phyloP scores from a whole-genome alignment of 2,888 invertebrate genomes.

The Unio pictorum region DNA sequence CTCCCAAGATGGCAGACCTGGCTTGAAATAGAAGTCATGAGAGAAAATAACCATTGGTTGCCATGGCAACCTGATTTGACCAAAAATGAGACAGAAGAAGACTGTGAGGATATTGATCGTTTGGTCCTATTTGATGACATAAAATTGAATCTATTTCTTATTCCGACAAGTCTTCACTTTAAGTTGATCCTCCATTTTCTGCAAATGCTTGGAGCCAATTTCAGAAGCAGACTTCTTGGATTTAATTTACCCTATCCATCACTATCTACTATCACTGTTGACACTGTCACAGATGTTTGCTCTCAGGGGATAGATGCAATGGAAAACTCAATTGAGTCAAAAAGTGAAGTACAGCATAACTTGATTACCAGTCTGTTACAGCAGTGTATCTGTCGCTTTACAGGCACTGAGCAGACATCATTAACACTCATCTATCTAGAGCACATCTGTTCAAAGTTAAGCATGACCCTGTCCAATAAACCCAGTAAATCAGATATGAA shows the following conservation, averaged over 20 bases:
- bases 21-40: slow-evolving; percentile 66
- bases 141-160: slow-evolving; percentile 51
- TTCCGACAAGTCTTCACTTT: slow-evolving; percentile 23
- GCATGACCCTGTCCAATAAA: not conserved
- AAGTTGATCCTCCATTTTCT: slow-evolving; percentile 23
- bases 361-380: slow-evolving; percentile 30
- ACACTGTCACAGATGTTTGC: no score
- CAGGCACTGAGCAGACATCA: slow-evolving; percentile 26
- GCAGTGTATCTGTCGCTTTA: slow-evolving; percentile 35
- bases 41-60: slow-evolving; percentile 68
- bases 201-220: slow-evolving; percentile 17
- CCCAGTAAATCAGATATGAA: slow-evolving; percentile 42
- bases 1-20: slow-evolving; percentile 53
- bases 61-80: slow-evolving; percentile 67
- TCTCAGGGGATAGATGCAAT: no score
- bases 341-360: slow-evolving; percentile 7
- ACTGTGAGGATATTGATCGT: slow-evolving; percentile 71
- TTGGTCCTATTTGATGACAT: slow-evolving; percentile 71
- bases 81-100: slow-evolving; percentile 63
- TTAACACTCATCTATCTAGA: slow-evolving; percentile 37
- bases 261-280: no score
- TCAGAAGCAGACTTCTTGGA: no score
- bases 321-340: not conserved
- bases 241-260: no score
- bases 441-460: slow-evolving; percentile 14